phyloP scores from a whole-genome alignment of 2,888 invertebrate species.

The Diplolepis rosae region DNA sequence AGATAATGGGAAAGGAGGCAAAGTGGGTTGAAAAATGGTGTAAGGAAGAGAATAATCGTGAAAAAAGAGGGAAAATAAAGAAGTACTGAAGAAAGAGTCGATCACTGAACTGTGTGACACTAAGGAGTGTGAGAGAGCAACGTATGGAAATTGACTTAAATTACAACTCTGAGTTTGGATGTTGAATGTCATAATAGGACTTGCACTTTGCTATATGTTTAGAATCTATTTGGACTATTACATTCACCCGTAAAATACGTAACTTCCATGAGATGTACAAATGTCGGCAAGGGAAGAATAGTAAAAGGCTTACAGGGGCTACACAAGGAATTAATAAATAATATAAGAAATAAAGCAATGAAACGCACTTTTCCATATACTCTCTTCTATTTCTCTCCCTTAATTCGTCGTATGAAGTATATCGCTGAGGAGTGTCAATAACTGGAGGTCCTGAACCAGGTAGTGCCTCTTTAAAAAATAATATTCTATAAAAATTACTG shows the following conservation, averaged over 20 bases:
- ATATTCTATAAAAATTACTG: neutral
- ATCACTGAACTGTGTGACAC: neutral
- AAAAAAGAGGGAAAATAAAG: neutral
- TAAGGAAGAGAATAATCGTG: neutral
- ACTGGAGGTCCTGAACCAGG: neutral
- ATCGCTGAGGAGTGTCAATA: neutral
- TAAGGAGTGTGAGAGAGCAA: too few species aligned
- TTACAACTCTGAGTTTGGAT: too few species aligned
- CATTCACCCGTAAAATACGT: too few species aligned
- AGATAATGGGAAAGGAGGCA: neutral
- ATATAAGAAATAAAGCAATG: too few species aligned
- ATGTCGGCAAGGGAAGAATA: too few species aligned
- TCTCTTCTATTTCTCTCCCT: constrained; percentile 44
- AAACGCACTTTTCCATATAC: constrained; percentile 36
- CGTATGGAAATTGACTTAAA: too few species aligned
- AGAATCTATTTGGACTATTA: too few species aligned
- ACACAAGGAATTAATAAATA: too few species aligned
- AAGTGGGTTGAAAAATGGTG: neutral
- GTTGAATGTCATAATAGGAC: too few species aligned
- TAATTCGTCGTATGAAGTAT: constrained; percentile 43
- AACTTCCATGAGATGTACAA: too few species aligned
- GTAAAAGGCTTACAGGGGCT: too few species aligned
- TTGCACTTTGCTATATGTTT: too few species aligned
- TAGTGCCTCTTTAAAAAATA: constrained; percentile 25
- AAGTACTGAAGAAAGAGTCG: neutral